These are phyloP conservation scores for Takifugu flavidus DNA, from an alignment of 2,113 vertebrate species.

Conservation along the genomic window DNA sequence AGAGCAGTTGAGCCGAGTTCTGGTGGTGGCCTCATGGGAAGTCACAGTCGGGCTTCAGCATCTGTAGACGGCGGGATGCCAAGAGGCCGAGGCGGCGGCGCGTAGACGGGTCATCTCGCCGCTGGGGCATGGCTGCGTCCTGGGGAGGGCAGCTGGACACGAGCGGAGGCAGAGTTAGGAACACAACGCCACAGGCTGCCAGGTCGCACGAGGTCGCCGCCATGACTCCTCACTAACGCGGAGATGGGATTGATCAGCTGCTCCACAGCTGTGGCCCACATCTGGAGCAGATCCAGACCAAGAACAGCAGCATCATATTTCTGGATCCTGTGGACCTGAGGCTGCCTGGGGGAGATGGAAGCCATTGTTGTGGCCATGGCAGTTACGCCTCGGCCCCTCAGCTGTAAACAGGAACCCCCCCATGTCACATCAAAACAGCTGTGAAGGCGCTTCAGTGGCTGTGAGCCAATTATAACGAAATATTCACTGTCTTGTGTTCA, in stretches of 20 bases:
- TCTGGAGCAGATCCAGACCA: background rate
- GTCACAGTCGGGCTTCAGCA: conserved; percentile 46
- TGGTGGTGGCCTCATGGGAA: conserved; percentile 74
- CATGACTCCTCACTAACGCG: conserved; percentile 30
- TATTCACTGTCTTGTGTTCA: conserved; percentile 27
- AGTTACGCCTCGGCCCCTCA: conserved; percentile 25
- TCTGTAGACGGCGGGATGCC: conserved; percentile 38
- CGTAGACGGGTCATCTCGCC: conserved; percentile 41
- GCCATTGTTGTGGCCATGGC: conserved; percentile 55
- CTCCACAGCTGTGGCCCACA: conserved; percentile 15
- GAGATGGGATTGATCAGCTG: conserved; percentile 44
- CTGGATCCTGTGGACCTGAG: conserved; percentile 18
- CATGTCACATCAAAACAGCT: conserved; percentile 22
- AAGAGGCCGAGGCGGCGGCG: conserved; percentile 50
- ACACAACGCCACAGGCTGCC: conserved; percentile 30
- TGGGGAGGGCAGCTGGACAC: conserved; percentile 17
- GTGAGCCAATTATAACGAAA: conserved; percentile 18
- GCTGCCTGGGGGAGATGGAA: conserved; percentile 25
- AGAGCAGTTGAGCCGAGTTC: conserved; percentile 69
- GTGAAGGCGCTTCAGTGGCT: background rate
- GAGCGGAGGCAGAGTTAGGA: background rate
- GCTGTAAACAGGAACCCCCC: conserved; percentile 39
- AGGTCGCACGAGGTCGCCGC: conserved; percentile 50
- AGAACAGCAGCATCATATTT: conserved; percentile 13
- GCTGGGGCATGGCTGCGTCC: conserved; percentile 63